Conservation (phyloP, 2,113 vertebrate genomes). For the Varanus komodoensis region DNA sequence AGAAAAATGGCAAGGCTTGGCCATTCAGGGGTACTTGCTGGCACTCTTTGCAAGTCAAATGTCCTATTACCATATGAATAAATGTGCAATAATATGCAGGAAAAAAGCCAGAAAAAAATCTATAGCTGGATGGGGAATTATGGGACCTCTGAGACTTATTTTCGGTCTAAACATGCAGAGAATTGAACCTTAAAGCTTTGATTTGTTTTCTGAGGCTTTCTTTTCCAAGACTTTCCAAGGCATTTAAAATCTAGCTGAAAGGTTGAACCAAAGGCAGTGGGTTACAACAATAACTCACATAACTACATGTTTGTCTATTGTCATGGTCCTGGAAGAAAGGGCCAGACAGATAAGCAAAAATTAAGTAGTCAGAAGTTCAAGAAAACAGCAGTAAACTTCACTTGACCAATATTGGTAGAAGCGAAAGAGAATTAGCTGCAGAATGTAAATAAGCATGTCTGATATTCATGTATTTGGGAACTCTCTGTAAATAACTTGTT, state of each 20-base stretch:
- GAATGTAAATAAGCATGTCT: not conserved
- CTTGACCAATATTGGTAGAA: slow-evolving; percentile 16
- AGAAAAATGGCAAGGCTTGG: too few species aligned
- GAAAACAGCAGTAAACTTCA: not conserved
- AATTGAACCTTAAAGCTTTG: not conserved
- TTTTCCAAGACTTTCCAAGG: not conserved
- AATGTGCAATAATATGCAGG: not conserved
- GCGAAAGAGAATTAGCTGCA: slow-evolving; percentile 1
- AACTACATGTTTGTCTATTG: slow-evolving; percentile 29
- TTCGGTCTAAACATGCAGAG: too few species aligned
- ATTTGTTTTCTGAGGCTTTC: not conserved
- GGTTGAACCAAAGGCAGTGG: slow-evolving; percentile 30
- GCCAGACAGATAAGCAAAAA: slow-evolving; percentile 5
- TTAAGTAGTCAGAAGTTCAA: slow-evolving; percentile 28
- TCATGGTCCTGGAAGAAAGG: slow-evolving; percentile 13
- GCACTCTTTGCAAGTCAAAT: not conserved
- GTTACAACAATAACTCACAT: slow-evolving; percentile 32
- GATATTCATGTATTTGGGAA: not conserved
- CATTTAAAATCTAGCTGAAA: not conserved
- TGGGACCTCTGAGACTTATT: too few species aligned
- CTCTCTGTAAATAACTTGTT: not conserved
- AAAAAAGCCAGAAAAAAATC: too few species aligned
- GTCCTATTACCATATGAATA: not conserved
- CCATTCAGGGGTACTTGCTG: not conserved
- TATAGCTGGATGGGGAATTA: too few species aligned